phyloP scores from a whole-genome alignment of 2,888 invertebrate species.

The Cephalotes varians region DNA sequence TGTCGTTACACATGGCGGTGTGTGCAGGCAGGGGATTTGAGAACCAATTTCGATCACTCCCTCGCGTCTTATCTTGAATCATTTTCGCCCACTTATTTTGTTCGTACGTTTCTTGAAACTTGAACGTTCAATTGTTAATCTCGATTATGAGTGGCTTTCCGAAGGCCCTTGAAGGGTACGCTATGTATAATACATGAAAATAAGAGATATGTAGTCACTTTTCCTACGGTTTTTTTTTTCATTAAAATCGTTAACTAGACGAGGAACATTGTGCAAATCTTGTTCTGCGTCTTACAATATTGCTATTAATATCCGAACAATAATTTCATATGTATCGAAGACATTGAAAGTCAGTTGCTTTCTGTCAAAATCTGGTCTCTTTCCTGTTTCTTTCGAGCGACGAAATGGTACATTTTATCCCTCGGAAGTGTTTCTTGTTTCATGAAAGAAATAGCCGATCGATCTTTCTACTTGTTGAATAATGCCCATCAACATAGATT shows the following conservation, averaged over 20 bases:
- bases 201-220: slow-evolving; percentile 78
- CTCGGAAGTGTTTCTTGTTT: background rate
- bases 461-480: slow-evolving; percentile 54
- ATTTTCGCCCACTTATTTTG: slow-evolving; percentile 45
- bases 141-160: slow-evolving; percentile 60
- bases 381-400: background rate
- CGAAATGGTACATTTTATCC: slow-evolving; percentile 32
- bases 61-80: slow-evolving; percentile 59
- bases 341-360: slow-evolving; percentile 23
- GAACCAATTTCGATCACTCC: slow-evolving; percentile 72
- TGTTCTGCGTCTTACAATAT: slow-evolving; percentile 66
- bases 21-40: slow-evolving; percentile 76
- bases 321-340: slow-evolving; percentile 32
- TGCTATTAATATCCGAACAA: slow-evolving; percentile 67
- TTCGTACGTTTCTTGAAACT: slow-evolving; percentile 50
- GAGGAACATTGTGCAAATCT: slow-evolving; percentile 59
- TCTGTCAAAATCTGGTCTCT: background rate
- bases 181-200: slow-evolving; percentile 75
- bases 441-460: slow-evolving; percentile 43
- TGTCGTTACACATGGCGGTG: slow-evolving; percentile 80
- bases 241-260: slow-evolving; percentile 61
- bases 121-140: slow-evolving; percentile 61
- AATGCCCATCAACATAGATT: too few relatives aligned
- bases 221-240: slow-evolving; percentile 59
- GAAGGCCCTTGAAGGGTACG: slow-evolving; percentile 64